Conservation (phyloP, 2,888 invertebrate species). For the Tetramorium bicarinatum region DNA sequence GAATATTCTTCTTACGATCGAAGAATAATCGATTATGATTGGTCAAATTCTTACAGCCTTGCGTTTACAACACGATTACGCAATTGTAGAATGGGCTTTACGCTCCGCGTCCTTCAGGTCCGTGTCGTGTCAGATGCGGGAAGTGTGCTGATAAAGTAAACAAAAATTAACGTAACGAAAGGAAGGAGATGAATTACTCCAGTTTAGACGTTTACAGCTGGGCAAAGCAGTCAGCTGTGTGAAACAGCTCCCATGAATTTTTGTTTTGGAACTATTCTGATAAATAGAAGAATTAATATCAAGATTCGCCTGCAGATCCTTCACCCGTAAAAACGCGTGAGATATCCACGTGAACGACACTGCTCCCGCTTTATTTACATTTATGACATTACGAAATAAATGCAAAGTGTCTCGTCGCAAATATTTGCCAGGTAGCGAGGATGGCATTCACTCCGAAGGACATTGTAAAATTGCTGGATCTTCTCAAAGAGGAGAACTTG, state of each 20-base stretch:
- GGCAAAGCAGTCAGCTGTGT: not conserved
- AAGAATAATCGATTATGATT: too few relatives aligned
- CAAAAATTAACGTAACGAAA: slow-evolving; percentile 42
- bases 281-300: not conserved
- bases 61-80: too few relatives aligned
- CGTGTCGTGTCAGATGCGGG: too few relatives aligned
- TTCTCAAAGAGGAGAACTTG: slow-evolving; percentile 83
- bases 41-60: too few relatives aligned
- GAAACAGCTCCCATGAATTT: not conserved
- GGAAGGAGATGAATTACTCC: not conserved
- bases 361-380: not conserved
- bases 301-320: not conserved
- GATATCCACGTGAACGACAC: not conserved
- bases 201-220: not conserved
- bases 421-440: not conserved
- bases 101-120: too few relatives aligned
- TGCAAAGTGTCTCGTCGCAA: not conserved
- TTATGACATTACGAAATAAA: not conserved
- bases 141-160: not conserved
- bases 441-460: slow-evolving; percentile 82
- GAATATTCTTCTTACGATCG: too few relatives aligned
- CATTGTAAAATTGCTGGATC: slow-evolving; percentile 80
- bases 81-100: too few relatives aligned
- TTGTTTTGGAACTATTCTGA: not conserved
- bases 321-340: not conserved